Percentiles rank a stretch among this genome's conserved stretches.
Conservation (phyloP, 2,888 invertebrate genomes). For the Drosophila merina region DNA sequence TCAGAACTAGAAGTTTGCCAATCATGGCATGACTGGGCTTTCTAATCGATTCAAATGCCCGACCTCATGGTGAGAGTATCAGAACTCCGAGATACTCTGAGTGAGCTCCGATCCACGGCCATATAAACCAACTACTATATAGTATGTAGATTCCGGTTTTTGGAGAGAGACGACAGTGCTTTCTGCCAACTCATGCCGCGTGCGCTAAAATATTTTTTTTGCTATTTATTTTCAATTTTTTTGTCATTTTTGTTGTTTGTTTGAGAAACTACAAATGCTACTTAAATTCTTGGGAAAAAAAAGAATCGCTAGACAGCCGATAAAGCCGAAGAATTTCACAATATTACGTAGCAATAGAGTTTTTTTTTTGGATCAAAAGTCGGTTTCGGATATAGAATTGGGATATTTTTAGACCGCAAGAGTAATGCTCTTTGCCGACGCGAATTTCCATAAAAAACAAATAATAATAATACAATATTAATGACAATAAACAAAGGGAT, state of each 20-base stretch:
- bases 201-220: slow-evolving; percentile 20
- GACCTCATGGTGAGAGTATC: not conserved
- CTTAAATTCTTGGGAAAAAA: slow-evolving; percentile 11
- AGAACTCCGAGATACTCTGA: too few relatives aligned
- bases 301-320: slow-evolving; percentile 5
- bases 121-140: not conserved
- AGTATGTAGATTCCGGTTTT: slow-evolving; percentile 28
- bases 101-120: not conserved
- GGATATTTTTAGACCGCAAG: slow-evolving; percentile 1
- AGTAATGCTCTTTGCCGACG: too few relatives aligned
- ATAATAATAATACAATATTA: not conserved
- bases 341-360: not conserved
- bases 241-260: too few relatives aligned
- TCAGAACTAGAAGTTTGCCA: not conserved
- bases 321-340: slow-evolving; percentile 34
- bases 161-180: not conserved
- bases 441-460: slow-evolving; percentile 10
- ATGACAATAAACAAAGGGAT: slow-evolving; percentile 24
- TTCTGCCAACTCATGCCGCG: slow-evolving; percentile 58
- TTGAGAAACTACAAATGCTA: slow-evolving; percentile 33
- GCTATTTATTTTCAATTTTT: not conserved
- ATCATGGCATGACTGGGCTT: not conserved
- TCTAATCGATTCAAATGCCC: not conserved
- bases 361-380: too few relatives aligned
- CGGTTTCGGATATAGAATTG: too few relatives aligned